A percentile compares a stretch with the other conserved stretches of the same genome.
These are phyloP conservation scores for Teleogryllus occipitalis DNA, from an alignment of 1,140 invertebrate species.

Conservation along the genomic window DNA sequence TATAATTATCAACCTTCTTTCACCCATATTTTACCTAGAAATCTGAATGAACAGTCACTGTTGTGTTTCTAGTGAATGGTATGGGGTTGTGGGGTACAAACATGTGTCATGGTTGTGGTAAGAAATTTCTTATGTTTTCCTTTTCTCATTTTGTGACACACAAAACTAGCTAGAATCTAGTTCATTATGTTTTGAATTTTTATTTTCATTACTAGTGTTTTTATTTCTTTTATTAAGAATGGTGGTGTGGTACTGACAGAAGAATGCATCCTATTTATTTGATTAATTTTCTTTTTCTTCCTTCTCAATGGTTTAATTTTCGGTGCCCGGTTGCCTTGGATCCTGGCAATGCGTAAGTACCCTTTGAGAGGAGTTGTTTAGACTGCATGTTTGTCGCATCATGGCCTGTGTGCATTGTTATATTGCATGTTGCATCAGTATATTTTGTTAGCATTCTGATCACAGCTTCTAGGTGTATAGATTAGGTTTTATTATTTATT, in stretches of 20 bases:
- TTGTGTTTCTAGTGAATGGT: too few relatives aligned
- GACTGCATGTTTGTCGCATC: conserved; percentile 12
- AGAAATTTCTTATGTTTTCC: conserved; percentile 10
- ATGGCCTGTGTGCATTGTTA: background rate
- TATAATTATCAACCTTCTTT: too few relatives aligned
- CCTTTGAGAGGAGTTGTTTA: conserved; percentile 7
- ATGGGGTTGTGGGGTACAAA: too few relatives aligned
- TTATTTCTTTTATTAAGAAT: conserved; percentile 7
- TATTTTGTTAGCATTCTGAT: background rate
- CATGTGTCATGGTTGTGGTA: background rate
- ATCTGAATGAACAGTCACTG: too few relatives aligned
- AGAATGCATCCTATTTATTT: conserved; percentile 16
- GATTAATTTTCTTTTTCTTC: conserved; percentile 30
- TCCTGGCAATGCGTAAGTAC: conserved; percentile 22
- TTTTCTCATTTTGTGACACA: conserved; percentile 13
- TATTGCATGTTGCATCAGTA: background rate
- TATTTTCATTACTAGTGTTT: conserved; percentile 26
- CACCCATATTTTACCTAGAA: too few relatives aligned
- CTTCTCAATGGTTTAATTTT: conserved; percentile 38
- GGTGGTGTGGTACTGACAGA: background rate
- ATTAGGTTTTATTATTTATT: too few relatives aligned
- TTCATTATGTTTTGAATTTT: conserved; percentile 13
- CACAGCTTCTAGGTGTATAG: background rate
- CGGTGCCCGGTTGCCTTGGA: conserved; percentile 37
- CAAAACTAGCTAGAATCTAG: too few relatives aligned